phyloP scores from a whole-genome alignment of 2,797 vertebrate genomes.

The Spinus olivaceus region DNA sequence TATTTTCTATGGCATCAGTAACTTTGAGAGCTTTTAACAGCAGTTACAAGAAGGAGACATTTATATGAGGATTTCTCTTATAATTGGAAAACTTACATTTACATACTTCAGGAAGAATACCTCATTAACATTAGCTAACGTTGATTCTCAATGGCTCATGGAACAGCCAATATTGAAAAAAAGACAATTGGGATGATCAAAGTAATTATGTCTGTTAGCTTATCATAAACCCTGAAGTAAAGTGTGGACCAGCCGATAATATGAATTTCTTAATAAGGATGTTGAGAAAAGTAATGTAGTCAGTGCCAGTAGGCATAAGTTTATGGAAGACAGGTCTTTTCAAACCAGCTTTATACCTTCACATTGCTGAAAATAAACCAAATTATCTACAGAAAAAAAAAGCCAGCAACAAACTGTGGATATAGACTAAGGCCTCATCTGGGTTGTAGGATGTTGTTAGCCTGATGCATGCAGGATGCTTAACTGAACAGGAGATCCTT shows the following conservation, averaged over 20 bases:
- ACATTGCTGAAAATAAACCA: not conserved
- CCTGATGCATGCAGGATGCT: fast-evolving
- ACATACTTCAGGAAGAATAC: not conserved
- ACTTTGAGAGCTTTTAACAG: not conserved
- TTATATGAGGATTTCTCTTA: not conserved
- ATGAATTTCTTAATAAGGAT: not conserved
- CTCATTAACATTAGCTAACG: not conserved
- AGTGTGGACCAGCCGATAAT: not conserved
- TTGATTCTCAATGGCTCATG: not conserved
- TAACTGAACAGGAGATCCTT: not conserved
- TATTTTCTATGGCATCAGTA: not conserved
- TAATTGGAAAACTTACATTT: not conserved
- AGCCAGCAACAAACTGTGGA: not conserved
- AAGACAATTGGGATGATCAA: not conserved
- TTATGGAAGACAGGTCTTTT: not conserved
- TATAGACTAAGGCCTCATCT: fast-evolving
- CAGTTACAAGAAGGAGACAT: not conserved
- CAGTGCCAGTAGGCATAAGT: not conserved
- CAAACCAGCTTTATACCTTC: not conserved
- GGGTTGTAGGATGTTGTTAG: not conserved
- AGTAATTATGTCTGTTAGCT: not conserved
- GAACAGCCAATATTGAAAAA: not conserved
- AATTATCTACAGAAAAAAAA: not conserved
- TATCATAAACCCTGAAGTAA: not conserved
- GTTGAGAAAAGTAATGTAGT: not conserved